Evolutionary conservation across 2,113 vertebrate genomes (phyloP), one percentile per base, ranked within the genome.

Genomic region (Tetrao urogallus): DNA sequence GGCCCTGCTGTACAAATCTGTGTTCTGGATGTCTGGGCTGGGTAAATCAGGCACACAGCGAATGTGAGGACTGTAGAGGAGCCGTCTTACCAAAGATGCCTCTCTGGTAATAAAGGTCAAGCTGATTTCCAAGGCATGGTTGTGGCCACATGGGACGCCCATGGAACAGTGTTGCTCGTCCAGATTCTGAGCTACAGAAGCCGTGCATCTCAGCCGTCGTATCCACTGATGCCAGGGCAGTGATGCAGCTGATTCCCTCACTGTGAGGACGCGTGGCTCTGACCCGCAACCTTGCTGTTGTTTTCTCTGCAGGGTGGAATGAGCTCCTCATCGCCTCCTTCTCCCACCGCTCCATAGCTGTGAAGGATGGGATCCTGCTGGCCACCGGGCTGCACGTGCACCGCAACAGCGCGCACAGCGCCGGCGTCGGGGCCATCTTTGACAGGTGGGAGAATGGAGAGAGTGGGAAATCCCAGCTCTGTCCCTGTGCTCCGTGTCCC

Each of bases 321-420:
- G 99, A 99, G 94, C 98, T 99, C 82, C 99, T 99, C 38, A 99
- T 99, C 18, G 99, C 99, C 63, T 99, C 99, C 74, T 99, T 99
- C 97, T 99, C 99, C 0, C 99, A 99, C 94, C 99, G 99, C 48
- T 99, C 99, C 73, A 99, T 99, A 82, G 96, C 99, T 0, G 99
- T 99, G 70, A 99, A 99, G 95, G 99, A 99, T 1, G 99, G 99
- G 50, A 99, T 99, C 91, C 98, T 99, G 21, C 95, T 99, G 45
- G 99, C 99, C 78, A 99, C 99, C 0, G 99, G 99, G 71, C 98
- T 99, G 47, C 99, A 99, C 40, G 99, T 99, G 52, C 99, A 99
- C 96, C 97, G 99, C 27, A 99, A 99, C 98, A 99, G 99, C 21
- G 99, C 99, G 18, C 99, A 99, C 96, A 99, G 99, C 11, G 99